These are phyloP conservation scores for Callitettix versicolor DNA, from an alignment of 1,140 invertebrate species.

Conservation along the genomic window DNA sequence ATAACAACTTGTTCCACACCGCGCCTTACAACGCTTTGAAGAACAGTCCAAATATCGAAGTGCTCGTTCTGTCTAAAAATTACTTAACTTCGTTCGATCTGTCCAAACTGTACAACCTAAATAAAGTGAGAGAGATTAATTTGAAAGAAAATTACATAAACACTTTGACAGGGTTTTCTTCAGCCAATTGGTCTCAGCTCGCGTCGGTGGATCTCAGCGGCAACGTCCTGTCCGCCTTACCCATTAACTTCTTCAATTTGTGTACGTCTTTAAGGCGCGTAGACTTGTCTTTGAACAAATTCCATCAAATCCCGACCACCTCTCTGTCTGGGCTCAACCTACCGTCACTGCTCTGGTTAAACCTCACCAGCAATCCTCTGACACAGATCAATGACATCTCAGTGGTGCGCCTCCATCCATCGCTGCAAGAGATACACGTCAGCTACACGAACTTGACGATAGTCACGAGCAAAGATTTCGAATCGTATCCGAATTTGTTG, in stretches of 20 bases:
- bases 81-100: constrained; percentile 58
- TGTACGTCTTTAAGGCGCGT: constrained; percentile 54
- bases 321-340: constrained; percentile 62
- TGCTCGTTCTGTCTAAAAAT: constrained; percentile 49
- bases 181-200: constrained; percentile 57
- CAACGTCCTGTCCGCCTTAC: constrained; percentile 59
- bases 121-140: constrained; percentile 61
- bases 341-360: constrained; percentile 59
- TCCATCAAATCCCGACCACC: constrained; percentile 66
- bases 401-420: constrained; percentile 35
- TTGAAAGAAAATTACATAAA: constrained; percentile 62
- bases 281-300: constrained; percentile 68
- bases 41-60: constrained; percentile 48
- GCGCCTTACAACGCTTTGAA: constrained; percentile 67
- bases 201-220: constrained; percentile 59
- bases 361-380: constrained; percentile 71
- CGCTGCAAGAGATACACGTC: constrained; percentile 67
- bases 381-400: constrained; percentile 48
- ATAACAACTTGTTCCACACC: constrained; percentile 54
- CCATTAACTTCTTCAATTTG: constrained; percentile 67
- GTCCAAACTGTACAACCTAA: constrained; percentile 56
- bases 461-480: constrained; percentile 75
- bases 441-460: constrained; percentile 73
- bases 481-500: constrained; percentile 64
- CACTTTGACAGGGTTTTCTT: constrained; percentile 59